Base-by-base conservation (phyloP, 2,888 invertebrate species). In the Hyalella azteca region DNA sequence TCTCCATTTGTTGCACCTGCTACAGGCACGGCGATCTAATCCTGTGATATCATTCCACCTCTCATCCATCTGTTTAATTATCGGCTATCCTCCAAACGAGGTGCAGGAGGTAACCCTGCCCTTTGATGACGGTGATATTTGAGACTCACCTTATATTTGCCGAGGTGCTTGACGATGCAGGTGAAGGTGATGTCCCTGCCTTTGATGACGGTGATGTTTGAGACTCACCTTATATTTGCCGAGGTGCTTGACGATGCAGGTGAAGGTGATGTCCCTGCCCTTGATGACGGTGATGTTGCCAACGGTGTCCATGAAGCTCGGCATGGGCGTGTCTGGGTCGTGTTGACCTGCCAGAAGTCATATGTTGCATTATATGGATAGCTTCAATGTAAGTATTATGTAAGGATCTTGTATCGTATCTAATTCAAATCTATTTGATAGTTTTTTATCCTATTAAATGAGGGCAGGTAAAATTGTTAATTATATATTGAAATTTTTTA, bases 281-380 rank as follows among this genome's bases (percentile, higher is more conserved):
- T 79, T 82, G 29, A 78, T 81, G 32, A 81, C 78, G 0, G 82
- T 82, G 77, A 82, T 81, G 78, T 82, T 82, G 39, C 66, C 48
- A 48, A 82, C 81, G 11, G 75, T 59, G 45, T 82, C 82, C 4
- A 73, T 73, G 78, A 82, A 82, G 45, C 60, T 73, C 11, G 82
- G 82, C 48, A 78, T 39, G 1, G 82, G 82, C 11, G 45, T 79
- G 32, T 81, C 81, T 0, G 82, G 82, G 32, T 73, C 78, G 73
- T 82, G 82, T 40, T 82, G 82, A 29, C 79, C 82, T 82, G 82
- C 40, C n/a, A n/a, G n/a, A n/a, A n/a, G n/a, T n/a, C n/a, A n/a
- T n/a, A n/a, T n/a, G n/a, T n/a, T n/a, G n/a, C n/a, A n/a, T n/a
- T n/a, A n/a, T n/a, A n/a, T n/a, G n/a, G n/a, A n/a, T n/a, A n/a